A percentile compares a stretch with the other conserved stretches of the same genome.
These are phyloP conservation scores for Simalia tracyae DNA, from an alignment of 2,797 vertebrate genomes.

Conservation along the genomic window DNA sequence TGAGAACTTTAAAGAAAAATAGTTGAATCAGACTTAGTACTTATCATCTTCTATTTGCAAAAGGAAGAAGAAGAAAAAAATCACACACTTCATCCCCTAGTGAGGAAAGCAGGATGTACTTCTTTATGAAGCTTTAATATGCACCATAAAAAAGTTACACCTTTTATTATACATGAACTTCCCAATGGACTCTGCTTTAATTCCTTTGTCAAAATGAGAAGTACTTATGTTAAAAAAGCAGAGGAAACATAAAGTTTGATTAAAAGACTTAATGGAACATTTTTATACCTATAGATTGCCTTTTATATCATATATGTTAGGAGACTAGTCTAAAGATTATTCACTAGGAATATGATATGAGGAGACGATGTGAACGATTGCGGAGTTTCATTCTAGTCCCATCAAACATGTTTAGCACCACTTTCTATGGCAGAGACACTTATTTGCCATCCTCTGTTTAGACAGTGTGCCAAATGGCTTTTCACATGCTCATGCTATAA, in stretches of 20 bases:
- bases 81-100: background rate
- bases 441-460: background rate
- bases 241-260: background rate
- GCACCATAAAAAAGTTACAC: constrained; percentile 3
- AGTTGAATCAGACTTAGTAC: background rate
- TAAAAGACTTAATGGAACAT: background rate
- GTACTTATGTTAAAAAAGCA: background rate
- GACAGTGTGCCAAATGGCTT: background rate
- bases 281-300: background rate
- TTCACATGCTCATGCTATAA: background rate
- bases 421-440: background rate
- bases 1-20: constrained; percentile 1
- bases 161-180: background rate
- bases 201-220: background rate
- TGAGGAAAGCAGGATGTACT: background rate
- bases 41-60: constrained; percentile 9
- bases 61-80: background rate
- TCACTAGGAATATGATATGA: background rate
- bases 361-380: background rate
- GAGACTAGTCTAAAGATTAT: background rate
- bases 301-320: background rate
- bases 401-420: background rate
- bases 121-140: background rate
- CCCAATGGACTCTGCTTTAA: background rate
- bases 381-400: background rate